Evolutionary conservation across 2,888 invertebrate species (phyloP), one percentile per base, ranked within the genome.

Genomic region (Hirtodrosophila duncani): DNA sequence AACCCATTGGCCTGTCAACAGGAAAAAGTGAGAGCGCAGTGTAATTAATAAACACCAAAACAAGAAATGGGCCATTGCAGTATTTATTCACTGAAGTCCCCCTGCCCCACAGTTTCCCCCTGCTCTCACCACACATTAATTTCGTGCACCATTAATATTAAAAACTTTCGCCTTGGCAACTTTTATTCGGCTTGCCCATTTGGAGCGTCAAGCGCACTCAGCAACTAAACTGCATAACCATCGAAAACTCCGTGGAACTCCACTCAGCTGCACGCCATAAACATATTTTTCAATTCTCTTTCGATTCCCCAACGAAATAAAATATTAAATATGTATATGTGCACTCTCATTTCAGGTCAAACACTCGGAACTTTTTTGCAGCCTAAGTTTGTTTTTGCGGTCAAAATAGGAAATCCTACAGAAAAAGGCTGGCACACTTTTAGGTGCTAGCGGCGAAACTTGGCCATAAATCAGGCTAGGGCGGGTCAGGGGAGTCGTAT

Each of bases 261-360:
- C n/a, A n/a, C n/a, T n/a, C 7, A 31, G 27, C 27, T 36, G 17
- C 3, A 36, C 7, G 30, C 11, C 8, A 27, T 18, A 27, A 13
- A 37, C 6, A 8, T 39, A 42, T 42, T 55, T 63, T 59, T 39
- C 21, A 60, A 26, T 38, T 46, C 58, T 17, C 18, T 16, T 44
- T 36, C 36, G 10, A 26, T 11, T 9, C 3, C n/a, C 16, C 5
- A 31, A n/a, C 7, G 30, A 11, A 17, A 30, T 17, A 26, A 30
- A 37, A 53, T 38, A 38, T 45, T 57, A 24, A 52, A 58, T n/a
- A n/a, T n/a, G n/a, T n/a, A n/a, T n/a, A n/a, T n/a, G n/a, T n/a
- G n/a, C n/a, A n/a, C n/a, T n/a, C n/a, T 50, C 57, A 63, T 67
- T 71, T 63, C 49, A 57, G 60, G 67, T 58, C 71, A 55, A 71